phyloP scores from a whole-genome alignment of 2,888 invertebrate species.

The Leptura quadrifasciata region DNA sequence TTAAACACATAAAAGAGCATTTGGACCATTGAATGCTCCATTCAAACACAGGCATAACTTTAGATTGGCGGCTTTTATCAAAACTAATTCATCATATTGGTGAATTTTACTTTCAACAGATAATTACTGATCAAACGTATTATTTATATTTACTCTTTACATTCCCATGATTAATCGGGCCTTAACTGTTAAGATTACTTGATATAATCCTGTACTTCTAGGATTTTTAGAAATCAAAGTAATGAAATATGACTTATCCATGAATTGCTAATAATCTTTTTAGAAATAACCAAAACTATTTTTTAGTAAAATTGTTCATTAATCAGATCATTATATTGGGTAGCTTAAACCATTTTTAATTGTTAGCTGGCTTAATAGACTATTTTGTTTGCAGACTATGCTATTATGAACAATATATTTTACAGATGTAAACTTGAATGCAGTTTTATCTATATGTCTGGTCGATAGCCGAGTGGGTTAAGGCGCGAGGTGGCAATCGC shows the following conservation, averaged over 20 bases:
- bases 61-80: not conserved
- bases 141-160: not conserved
- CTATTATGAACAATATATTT: no score
- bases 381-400: no score
- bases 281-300: no score
- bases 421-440: no score
- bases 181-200: not conserved
- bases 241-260: not conserved
- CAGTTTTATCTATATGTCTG: no score
- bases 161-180: not conserved
- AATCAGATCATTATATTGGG: no score
- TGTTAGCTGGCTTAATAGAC: no score
- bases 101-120: not conserved
- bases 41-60: not conserved
- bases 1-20: not conserved
- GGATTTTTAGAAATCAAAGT: not conserved
- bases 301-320: no score
- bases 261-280: no score
- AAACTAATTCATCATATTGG: slow-evolving; percentile 1
- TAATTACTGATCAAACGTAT: not conserved
- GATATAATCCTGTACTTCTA: not conserved
- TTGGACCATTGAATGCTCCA: not conserved
- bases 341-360: no score
- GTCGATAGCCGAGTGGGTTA: no score
- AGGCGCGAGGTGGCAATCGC: no score